Percentiles rank a stretch among this genome's conserved stretches.
phyloP scores from a whole-genome alignment of 2,113 vertebrate genomes.

The Bos taurus region ARS-UCD2.0 NC_037356.1:23332001-23332500 shows the following conservation, averaged over 20 bases:
- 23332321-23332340: no score
- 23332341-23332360: no score
- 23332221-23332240: background rate
- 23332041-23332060: background rate
- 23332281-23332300: background rate
- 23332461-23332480: no score
- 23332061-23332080: background rate
- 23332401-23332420: no score
- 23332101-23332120: background rate
- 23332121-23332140: fast-evolving
- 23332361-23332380: no score
- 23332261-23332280: background rate
- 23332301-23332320: no score
- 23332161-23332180: background rate
- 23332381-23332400: no score
- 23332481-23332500: no score
- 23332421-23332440: no score
- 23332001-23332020: background rate
- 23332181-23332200: background rate
- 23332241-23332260: background rate
- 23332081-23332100: background rate
- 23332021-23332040: background rate
- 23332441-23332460: no score
- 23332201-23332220: background rate
- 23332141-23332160: background rate